Base-by-base conservation (phyloP, 2,797 vertebrate species). In the Karalla daura region DNA sequence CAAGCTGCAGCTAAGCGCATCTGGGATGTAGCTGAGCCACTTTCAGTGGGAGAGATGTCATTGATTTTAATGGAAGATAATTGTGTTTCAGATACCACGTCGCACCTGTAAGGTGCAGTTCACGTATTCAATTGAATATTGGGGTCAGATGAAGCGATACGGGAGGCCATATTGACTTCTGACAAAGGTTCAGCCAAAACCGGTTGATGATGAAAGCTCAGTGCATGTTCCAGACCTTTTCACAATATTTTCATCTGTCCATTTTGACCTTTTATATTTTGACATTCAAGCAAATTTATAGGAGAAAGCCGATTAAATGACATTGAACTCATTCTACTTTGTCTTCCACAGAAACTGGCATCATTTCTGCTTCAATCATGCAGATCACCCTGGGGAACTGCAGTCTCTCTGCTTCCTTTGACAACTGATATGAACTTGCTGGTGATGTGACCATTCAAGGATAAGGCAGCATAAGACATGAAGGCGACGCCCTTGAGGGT, bases 201-300 rank as follows among this genome's bases (percentile, higher is more conserved):
- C 76, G 75, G 33, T 47, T n/a, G 60, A 52, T 23, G 49, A 89
- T 87, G 77, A 85, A 70, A 84, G 86, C 81, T 85, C 74, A 55
- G 63, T 56, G 63, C 65, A 80, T 81, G 79, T 63, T 76, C 85
- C 69, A 78, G 85, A 89, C 85, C 85, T 88, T 84, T 87, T 89
- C 81, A 78, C 83, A 85, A 85, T 81, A 87, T 89, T 86, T 87
- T 86, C 86, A 89, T 92, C 86, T 70, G 76, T 91, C 84, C 78
- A 60, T 72, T 82, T 83, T 90, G 89, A 93, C 90, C 90, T 93
- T 93, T 91, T 70, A 84, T 89, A 87, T 89, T 91, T 90, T 91
- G 91, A 86, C 86, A 89, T 76, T 79, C 41, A 37, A 70, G 72
- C 84, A 82, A 76, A 84, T 73, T 65, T 76, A 84, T 74, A 73